Base-by-base conservation (phyloP, 2,888 invertebrate genomes). In the Heliconius sara region DNA sequence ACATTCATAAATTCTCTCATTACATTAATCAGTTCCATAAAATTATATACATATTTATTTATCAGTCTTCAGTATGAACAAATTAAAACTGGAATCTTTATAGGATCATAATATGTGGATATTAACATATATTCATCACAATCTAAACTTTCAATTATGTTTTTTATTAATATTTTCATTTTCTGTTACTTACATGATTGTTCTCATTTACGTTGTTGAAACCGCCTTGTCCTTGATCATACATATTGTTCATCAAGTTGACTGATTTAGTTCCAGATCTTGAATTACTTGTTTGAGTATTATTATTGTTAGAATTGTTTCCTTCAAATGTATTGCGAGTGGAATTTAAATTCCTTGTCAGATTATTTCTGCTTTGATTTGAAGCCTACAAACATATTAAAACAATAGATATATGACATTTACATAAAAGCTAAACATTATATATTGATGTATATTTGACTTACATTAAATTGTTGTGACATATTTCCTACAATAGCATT, bases 181-280 rank as follows among this genome's bases (percentile, higher is more conserved):
- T 67, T 10, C 10, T 52, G 34, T 7, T 72, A 89, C 92, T 89
- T 86, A 94, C 95, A 84, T 92, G 93, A 86, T 91, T 93, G 86
- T 87, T 92, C 63, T 95, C 95, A 88, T 93, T 94, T 65, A 93
- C 81, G 83, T 94, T 95, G 82, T 91, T 94, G 79, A 93, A 92
- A 85, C 89, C 90, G 66, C 92, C 91, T 84, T 94, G 95, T 70
- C 91, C 92, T 84, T 91, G 93, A 79, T 95, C 95, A 86, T 93
- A 95, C 95, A 95, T 95, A 81, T 95, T 95, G 88, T 94, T 95
- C 86, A 95, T 94, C 83, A 95, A 86, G 84, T 95, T 95, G 9
- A 94, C 92, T 81, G 93, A 92, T 84, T 95, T 95, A 10, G 93
- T 92, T 30, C 89, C 91, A 79, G 90, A 87, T 82, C 94, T 88